Percentiles rank a stretch among this genome's conserved stretches.
phyloP scores from a whole-genome alignment of 2,797 vertebrate genomes.

The Zenarchopterus dispar region DNA sequence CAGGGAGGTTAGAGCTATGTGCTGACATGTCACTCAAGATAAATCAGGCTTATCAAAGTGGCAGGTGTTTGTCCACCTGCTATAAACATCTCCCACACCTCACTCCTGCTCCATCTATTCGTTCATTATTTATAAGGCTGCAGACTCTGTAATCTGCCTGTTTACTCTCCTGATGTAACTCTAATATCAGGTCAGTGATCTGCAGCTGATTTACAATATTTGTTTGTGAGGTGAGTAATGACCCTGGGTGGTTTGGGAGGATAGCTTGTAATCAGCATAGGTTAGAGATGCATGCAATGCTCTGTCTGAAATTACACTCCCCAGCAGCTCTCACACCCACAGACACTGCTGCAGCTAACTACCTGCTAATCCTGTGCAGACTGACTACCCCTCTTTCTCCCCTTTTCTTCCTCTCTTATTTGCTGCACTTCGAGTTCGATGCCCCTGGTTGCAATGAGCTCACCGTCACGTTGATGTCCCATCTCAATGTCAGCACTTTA shows the following conservation, averaged over 20 bases:
- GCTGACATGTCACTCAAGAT: conserved; percentile 84
- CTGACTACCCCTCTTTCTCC: conserved; percentile 12
- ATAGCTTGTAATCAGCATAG: conserved; percentile 61
- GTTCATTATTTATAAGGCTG: conserved; percentile 82
- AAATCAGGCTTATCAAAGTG: conserved; percentile 89
- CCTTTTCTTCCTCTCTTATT: conserved; percentile 12
- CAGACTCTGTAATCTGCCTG: conserved; percentile 56
- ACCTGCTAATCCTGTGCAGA: conserved; percentile 31
- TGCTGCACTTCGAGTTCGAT: conserved; percentile 15
- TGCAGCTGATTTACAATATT: conserved; percentile 58
- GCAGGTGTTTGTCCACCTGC: conserved; percentile 94
- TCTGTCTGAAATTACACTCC: conserved; percentile 67
- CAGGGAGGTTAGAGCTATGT: conserved; percentile 81
- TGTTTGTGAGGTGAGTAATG: conserved; percentile 80
- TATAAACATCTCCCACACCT: conserved; percentile 84
- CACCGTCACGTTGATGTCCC: conserved; percentile 31
- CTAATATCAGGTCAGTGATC: conserved; percentile 69
- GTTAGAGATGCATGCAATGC: conserved; percentile 56
- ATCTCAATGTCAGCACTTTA: conserved; percentile 71
- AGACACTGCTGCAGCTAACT: conserved; percentile 34
- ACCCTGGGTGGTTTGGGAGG: conserved; percentile 54
- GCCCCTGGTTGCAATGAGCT: conserved; percentile 25
- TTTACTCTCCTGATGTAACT: conserved; percentile 74
- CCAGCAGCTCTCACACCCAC: conserved; percentile 29
- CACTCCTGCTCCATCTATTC: conserved; percentile 65